These are phyloP conservation scores for Pelvicachromis taeniatus DNA, from an alignment of 2,113 vertebrate genomes.

Conservation along the genomic window DNA sequence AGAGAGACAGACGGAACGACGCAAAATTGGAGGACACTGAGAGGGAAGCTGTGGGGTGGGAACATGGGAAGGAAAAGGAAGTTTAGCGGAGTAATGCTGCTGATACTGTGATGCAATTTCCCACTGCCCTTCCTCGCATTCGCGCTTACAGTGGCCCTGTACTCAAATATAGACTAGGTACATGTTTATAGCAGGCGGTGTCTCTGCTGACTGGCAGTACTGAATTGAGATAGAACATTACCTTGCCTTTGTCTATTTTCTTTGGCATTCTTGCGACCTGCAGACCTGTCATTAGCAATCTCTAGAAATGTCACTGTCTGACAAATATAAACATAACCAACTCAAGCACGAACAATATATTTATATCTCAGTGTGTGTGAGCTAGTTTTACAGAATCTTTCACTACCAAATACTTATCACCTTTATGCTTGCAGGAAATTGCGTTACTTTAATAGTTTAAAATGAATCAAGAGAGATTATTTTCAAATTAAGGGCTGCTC, in stretches of 20 bases:
- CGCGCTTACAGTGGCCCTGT: not conserved
- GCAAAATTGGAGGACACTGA: not conserved
- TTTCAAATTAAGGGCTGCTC: not conserved
- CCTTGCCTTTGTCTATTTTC: conserved; percentile 4
- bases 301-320: conserved; percentile 29
- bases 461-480: not conserved
- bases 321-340: conserved; percentile 30
- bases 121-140: not conserved
- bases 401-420: not conserved
- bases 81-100: conserved; percentile 12
- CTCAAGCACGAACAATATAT: conserved; percentile 32
- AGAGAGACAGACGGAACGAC: not conserved
- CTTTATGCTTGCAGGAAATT: not conserved
- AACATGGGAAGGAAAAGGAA: conserved; percentile 11
- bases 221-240: conserved; percentile 2
- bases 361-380: conserved; percentile 29
- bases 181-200: not conserved
- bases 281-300: conserved; percentile 45
- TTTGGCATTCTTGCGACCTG: conserved; percentile 31
- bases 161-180: not conserved
- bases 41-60: not conserved
- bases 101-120: conserved; percentile 9
- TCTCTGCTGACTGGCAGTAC: conserved; percentile 13
- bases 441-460: not conserved
- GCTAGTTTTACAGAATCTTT: not conserved